Percentiles rank a stretch among this genome's conserved stretches.
Conservation (phyloP, 2,113 vertebrate species). For the Mormyrus lacerda region DNA sequence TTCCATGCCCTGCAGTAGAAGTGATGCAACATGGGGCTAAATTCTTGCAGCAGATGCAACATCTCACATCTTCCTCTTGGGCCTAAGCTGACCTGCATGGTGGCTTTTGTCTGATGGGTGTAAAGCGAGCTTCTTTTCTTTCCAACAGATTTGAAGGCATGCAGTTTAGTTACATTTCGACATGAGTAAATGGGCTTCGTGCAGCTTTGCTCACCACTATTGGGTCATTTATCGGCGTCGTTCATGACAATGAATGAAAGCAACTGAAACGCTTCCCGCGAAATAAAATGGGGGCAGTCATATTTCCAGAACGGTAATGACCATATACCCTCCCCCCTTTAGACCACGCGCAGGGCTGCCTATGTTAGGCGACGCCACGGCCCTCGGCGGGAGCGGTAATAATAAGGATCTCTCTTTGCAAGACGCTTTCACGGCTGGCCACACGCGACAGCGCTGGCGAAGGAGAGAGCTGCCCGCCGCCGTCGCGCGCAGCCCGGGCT, state of each 20-base stretch:
- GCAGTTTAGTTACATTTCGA: not conserved
- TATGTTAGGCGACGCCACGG: not conserved
- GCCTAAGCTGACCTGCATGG: not conserved
- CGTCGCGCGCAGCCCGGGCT: slow-evolving; percentile 38
- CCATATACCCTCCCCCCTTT: not conserved
- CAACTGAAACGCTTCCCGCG: not conserved
- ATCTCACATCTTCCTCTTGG: not conserved
- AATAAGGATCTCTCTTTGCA: not conserved
- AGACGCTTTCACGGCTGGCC: not conserved
- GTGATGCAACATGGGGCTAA: not conserved
- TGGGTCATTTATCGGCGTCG: not conserved
- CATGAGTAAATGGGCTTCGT: not conserved
- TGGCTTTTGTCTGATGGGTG: not conserved
- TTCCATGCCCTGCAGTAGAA: not conserved
- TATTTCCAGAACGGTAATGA: not conserved
- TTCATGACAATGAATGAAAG: not conserved
- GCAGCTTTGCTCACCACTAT: not conserved
- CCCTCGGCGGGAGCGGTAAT: not conserved
- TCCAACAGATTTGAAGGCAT: not conserved
- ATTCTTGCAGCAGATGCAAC: not conserved
- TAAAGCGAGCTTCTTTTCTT: not conserved
- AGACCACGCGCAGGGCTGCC: not conserved
- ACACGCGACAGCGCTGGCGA: not conserved
- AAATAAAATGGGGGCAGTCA: not conserved
- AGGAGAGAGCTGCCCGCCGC: not conserved